A percentile compares a stretch with the other conserved stretches of the same genome.
Conservation (phyloP, 2,888 invertebrate species). For the Andrena dorsata region DNA sequence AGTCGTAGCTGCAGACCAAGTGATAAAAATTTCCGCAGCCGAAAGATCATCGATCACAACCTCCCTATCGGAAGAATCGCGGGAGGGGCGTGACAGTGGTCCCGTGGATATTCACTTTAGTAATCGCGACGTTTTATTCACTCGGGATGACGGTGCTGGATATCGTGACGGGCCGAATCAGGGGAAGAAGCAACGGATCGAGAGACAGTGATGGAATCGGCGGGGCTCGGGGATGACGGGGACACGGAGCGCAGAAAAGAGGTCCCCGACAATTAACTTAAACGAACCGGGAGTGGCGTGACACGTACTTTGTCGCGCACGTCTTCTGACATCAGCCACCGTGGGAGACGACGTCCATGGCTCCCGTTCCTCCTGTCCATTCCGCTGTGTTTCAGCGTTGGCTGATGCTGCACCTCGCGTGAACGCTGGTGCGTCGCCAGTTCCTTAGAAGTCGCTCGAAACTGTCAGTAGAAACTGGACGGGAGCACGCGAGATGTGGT, state of each 20-base stretch:
- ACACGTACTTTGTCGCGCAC: conserved; percentile 82
- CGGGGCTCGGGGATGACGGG: conserved; percentile 68
- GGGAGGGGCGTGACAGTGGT: conserved; percentile 5
- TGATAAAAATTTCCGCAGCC: background rate
- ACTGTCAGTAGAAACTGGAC: background rate
- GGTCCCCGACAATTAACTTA: conserved; percentile 79
- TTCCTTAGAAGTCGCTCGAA: background rate
- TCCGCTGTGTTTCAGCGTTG: conserved; percentile 8
- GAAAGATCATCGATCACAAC: conserved; percentile 30
- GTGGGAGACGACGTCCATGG: conserved; percentile 68
- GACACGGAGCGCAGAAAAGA: conserved; percentile 58
- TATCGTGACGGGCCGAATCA: conserved; percentile 15
- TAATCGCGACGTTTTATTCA: conserved; percentile 49
- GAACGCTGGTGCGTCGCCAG: conserved; percentile 14
- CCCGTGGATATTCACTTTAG: conserved; percentile 5
- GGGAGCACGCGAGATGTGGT: conserved; percentile 1
- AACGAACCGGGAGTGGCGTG: conserved; percentile 83
- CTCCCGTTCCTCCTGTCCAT: conserved; percentile 3
- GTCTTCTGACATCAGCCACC: conserved; percentile 78
- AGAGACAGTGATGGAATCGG: conserved; percentile 75
- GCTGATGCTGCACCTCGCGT: conserved; percentile 1
- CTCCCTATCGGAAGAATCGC: background rate
- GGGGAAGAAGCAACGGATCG: conserved; percentile 48
- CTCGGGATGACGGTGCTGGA: conserved; percentile 58
- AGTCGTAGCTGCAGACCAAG: background rate